These are phyloP conservation scores for Neodontobutis hainanensis DNA, from an alignment of 2,113 vertebrate genomes.

Conservation along the genomic window DNA sequence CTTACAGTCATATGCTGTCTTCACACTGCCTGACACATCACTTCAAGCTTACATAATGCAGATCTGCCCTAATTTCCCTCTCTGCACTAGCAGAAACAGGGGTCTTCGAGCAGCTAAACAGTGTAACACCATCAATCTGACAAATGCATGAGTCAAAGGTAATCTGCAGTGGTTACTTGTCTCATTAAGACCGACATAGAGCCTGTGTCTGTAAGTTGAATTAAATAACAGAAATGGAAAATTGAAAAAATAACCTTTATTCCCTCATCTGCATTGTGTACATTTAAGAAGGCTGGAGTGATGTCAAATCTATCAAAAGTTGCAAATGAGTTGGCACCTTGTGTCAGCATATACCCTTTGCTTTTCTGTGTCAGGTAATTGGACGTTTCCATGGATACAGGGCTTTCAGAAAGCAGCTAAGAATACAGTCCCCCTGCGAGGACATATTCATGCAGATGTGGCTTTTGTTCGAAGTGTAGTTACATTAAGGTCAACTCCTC, in stretches of 20 bases:
- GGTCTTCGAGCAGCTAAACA: slow-evolving; percentile 57
- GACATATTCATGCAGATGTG: slow-evolving; percentile 48
- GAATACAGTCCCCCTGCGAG: slow-evolving; percentile 41
- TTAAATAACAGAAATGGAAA: slow-evolving; percentile 1
- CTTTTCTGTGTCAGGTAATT: slow-evolving; percentile 67
- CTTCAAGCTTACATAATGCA: slow-evolving; percentile 79
- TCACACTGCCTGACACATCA: slow-evolving; percentile 72
- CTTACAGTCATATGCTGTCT: slow-evolving; percentile 71
- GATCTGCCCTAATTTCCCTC: slow-evolving; percentile 78
- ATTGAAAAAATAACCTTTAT: neutral
- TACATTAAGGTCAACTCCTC: slow-evolving; percentile 40
- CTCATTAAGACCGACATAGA: slow-evolving; percentile 39
- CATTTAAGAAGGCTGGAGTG: slow-evolving; percentile 7
- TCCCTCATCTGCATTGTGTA: slow-evolving; percentile 9
- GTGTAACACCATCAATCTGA: slow-evolving; percentile 57
- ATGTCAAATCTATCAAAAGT: slow-evolving; percentile 18
- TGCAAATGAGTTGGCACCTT: slow-evolving; percentile 38
- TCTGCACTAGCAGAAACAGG: slow-evolving; percentile 35
- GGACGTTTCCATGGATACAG: slow-evolving; percentile 74
- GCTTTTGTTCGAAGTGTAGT: slow-evolving; percentile 26
- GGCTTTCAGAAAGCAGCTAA: slow-evolving; percentile 48
- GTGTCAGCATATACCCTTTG: slow-evolving; percentile 21
- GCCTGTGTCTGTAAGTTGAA: slow-evolving; percentile 11
- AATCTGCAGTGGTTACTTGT: slow-evolving; percentile 22
- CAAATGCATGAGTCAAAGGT: slow-evolving; percentile 58